Conservation (phyloP, 1,140 invertebrate species). For the Yoshiicerus persimilis region DNA sequence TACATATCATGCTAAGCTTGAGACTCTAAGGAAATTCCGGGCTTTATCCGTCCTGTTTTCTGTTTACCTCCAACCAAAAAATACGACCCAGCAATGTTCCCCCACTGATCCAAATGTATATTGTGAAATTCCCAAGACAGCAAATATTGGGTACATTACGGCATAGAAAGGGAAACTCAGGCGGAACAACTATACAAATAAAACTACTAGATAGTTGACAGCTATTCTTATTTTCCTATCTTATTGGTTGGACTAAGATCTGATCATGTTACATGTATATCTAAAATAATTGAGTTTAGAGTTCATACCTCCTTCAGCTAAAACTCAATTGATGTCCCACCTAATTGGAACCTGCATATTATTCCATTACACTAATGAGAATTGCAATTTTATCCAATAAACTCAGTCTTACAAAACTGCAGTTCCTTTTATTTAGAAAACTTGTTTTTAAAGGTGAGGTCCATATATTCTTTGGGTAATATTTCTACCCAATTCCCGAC, state of each 20-base stretch:
- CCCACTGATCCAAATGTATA: not conserved
- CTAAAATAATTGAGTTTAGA: not conserved
- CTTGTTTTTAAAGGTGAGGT: too few species aligned
- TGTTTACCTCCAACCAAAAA: not conserved
- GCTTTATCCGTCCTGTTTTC: not conserved
- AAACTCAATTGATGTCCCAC: not conserved
- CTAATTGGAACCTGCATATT: not conserved
- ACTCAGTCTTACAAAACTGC: not conserved
- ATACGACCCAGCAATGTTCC: not conserved
- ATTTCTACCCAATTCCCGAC: too few species aligned
- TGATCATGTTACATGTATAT: not conserved
- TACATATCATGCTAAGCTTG: not conserved
- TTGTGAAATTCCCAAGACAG: not conserved
- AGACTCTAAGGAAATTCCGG: not conserved
- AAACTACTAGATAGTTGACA: not conserved
- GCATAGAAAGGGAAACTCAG: not conserved
- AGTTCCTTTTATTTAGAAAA: too few species aligned
- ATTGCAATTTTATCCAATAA: not conserved
- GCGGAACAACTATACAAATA: not conserved
- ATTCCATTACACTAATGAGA: not conserved
- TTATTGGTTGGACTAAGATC: not conserved
- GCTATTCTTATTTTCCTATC: not conserved
- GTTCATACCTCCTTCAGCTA: not conserved
- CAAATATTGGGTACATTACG: not conserved
- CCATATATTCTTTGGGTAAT: too few species aligned